Percentiles rank a stretch among this genome's conserved stretches.
phyloP scores from a whole-genome alignment of 2,113 vertebrate species.

The Pterocles orientalis region DNA sequence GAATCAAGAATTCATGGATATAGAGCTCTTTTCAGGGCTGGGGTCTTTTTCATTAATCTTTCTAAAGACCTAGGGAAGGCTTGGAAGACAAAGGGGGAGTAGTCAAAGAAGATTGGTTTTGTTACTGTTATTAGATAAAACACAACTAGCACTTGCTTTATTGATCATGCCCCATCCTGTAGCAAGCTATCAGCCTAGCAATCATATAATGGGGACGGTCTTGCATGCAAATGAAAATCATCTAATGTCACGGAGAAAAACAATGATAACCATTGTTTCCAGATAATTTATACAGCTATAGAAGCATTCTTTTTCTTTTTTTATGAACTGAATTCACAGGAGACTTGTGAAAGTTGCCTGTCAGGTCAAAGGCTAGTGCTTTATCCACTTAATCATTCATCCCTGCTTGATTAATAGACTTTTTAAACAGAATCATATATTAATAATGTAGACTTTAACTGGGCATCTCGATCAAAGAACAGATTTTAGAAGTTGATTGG shows the following conservation, averaged over 20 bases:
- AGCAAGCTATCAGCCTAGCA: background rate
- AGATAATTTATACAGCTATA: background rate
- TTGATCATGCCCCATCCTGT: background rate
- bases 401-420: slow-evolving; percentile 74
- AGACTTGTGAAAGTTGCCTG: slow-evolving; percentile 47
- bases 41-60: background rate
- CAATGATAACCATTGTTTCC: slow-evolving; percentile 13
- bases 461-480: slow-evolving; percentile 68
- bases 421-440: slow-evolving; percentile 74
- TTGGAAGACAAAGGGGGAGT: background rate
- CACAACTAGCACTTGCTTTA: background rate
- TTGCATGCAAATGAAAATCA: background rate
- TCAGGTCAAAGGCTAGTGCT: slow-evolving; percentile 65
- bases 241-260: slow-evolving; percentile 22
- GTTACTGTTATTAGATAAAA: background rate
- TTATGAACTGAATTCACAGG: slow-evolving; percentile 15
- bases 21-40: background rate
- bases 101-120: background rate
- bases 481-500: slow-evolving; percentile 71
- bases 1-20: background rate
- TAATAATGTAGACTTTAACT: slow-evolving; percentile 74
- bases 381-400: slow-evolving; percentile 72
- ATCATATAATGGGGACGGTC: background rate
- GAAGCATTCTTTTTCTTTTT: background rate
- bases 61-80: background rate